Conservation (phyloP, 2,888 invertebrate species). For the Scotopteryx bipunctaria region DNA sequence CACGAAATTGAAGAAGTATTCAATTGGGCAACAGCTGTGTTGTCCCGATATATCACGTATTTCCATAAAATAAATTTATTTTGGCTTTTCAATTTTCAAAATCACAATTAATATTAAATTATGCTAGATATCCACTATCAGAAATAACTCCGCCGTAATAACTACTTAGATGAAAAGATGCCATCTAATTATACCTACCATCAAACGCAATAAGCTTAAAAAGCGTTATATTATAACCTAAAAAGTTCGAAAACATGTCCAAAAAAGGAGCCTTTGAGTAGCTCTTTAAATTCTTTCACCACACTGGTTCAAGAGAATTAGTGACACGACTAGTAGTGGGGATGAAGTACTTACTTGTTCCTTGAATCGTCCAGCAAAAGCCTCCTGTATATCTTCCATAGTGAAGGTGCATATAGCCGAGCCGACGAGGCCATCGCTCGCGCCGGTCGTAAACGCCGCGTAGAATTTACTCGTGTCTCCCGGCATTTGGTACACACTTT, state of each 20-base stretch:
- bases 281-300: too few relatives aligned
- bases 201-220: too few relatives aligned
- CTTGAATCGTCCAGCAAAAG: slow-evolving; percentile 87
- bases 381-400: slow-evolving; percentile 85
- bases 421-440: slow-evolving; percentile 86
- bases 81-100: slow-evolving; percentile 1
- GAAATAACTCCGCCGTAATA: too few relatives aligned
- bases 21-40: slow-evolving; percentile 18
- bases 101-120: slow-evolving; percentile 6
- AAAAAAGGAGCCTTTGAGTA: too few relatives aligned
- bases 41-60: slow-evolving; percentile 7
- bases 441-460: slow-evolving; percentile 87
- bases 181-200: too few relatives aligned
- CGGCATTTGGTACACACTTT: slow-evolving; percentile 86
- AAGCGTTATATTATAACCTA: too few relatives aligned
- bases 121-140: neutral
- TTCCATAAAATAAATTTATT: slow-evolving; percentile 16
- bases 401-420: slow-evolving; percentile 88
- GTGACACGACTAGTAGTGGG: too few relatives aligned
- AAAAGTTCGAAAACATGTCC: too few relatives aligned
- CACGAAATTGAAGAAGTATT: slow-evolving; percentile 6
- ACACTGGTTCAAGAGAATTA: too few relatives aligned
- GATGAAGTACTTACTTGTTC: slow-evolving; percentile 76
- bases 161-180: too few relatives aligned
- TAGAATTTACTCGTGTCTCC: slow-evolving; percentile 85